These are phyloP conservation scores for Cyclina sinensis DNA, from an alignment of 1,140 invertebrate species.

Conservation along the genomic window DNA sequence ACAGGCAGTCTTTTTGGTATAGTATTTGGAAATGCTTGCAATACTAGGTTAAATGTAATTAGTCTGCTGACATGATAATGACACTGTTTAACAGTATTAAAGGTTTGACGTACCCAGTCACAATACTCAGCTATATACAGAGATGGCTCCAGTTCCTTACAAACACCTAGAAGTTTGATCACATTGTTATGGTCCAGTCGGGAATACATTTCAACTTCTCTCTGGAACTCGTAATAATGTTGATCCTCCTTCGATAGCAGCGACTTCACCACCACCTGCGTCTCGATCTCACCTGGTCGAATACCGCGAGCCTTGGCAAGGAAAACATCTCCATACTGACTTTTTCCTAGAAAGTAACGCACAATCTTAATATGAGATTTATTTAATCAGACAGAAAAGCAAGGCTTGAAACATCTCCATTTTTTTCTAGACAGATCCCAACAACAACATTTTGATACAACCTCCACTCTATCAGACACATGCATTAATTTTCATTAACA, in stretches of 20 bases:
- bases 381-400: too few species aligned
- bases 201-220: slow-evolving; percentile 94
- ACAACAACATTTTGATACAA: too few species aligned
- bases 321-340: slow-evolving; percentile 96
- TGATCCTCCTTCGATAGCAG: slow-evolving; percentile 92
- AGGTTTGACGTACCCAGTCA: slow-evolving; percentile 92
- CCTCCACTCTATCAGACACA: too few species aligned
- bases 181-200: slow-evolving; percentile 94
- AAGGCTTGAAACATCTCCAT: too few species aligned
- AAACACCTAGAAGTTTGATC: slow-evolving; percentile 92
- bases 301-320: slow-evolving; percentile 90
- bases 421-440: too few species aligned
- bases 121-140: slow-evolving; percentile 96
- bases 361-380: too few species aligned
- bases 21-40: too few species aligned
- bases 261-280: slow-evolving; percentile 91
- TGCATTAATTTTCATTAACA: too few species aligned
- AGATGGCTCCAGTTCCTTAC: slow-evolving; percentile 94
- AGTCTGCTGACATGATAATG: too few species aligned
- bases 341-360: slow-evolving; percentile 90
- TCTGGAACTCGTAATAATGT: slow-evolving; percentile 93
- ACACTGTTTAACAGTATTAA: too few species aligned
- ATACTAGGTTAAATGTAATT: too few species aligned
- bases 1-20: too few species aligned
- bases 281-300: slow-evolving; percentile 85